phyloP scores from a whole-genome alignment of 1,140 invertebrate species.

The Anthonomus grandis region DNA sequence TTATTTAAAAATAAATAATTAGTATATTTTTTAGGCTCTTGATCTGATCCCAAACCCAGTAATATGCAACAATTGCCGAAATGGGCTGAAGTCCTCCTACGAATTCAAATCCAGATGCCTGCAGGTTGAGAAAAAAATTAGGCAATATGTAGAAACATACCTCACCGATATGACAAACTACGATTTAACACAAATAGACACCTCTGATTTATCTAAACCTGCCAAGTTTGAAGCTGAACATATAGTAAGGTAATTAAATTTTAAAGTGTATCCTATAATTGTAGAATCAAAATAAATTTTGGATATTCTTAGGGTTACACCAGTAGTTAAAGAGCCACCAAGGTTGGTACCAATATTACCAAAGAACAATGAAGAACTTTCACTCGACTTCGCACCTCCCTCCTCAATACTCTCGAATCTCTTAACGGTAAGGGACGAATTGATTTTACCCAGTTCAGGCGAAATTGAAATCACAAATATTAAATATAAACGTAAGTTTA shows the following conservation, averaged over 20 bases:
- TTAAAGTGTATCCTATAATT: neutral
- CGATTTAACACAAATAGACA: slow-evolving; percentile 23
- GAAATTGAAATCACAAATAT: slow-evolving; percentile 28
- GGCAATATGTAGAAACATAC: slow-evolving; percentile 28
- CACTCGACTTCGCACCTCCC: neutral
- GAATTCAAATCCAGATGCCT: slow-evolving; percentile 34
- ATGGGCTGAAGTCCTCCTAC: slow-evolving; percentile 32
- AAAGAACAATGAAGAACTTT: slow-evolving; percentile 4
- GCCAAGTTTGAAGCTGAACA: slow-evolving; percentile 18
- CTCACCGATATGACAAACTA: slow-evolving; percentile 17
- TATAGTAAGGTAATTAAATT: slow-evolving; percentile 7
- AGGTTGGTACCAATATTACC: slow-evolving; percentile 13
- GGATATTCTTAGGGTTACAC: neutral
- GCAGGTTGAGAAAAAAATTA: slow-evolving; percentile 33
- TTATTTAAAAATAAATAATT: too few relatives aligned
- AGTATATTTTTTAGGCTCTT: slow-evolving; percentile 32
- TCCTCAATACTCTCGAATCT: slow-evolving; percentile 21
- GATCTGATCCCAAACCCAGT: slow-evolving; percentile 37
- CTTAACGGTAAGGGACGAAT: slow-evolving; percentile 15
- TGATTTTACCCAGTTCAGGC: slow-evolving; percentile 16
- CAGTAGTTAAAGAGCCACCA: slow-evolving; percentile 14
- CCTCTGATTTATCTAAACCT: slow-evolving; percentile 20
- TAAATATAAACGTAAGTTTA: slow-evolving; percentile 1
- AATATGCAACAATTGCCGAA: slow-evolving; percentile 34
- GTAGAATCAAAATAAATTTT: too few relatives aligned